Conservation (phyloP, 2,888 invertebrate genomes). For the Stenodera caucasica region DNA sequence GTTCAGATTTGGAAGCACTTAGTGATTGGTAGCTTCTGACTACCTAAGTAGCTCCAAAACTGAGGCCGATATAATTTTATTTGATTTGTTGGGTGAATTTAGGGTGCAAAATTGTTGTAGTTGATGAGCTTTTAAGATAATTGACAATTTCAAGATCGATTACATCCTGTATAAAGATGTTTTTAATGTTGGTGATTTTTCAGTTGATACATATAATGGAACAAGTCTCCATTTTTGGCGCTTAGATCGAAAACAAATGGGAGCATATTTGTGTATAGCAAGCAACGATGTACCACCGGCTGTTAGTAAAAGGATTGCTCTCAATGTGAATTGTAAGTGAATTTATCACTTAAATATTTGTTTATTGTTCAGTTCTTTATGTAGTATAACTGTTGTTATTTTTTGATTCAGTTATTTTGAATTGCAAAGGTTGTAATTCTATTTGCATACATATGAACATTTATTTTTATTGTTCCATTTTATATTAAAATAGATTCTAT, state of each 20-base stretch:
- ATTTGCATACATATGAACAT: constrained; percentile 4
- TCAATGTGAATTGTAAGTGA: constrained; percentile 89
- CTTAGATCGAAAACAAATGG: constrained; percentile 87
- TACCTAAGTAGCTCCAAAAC: too few relatives aligned
- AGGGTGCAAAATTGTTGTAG: too few relatives aligned
- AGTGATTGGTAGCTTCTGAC: too few relatives aligned
- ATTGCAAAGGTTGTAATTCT: background rate
- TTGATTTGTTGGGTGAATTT: too few relatives aligned
- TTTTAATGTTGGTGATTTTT: constrained; percentile 33
- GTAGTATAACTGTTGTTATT: too few relatives aligned
- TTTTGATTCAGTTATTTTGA: background rate
- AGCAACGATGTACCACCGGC: constrained; percentile 91
- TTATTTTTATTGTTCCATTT: background rate
- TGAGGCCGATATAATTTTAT: too few relatives aligned
- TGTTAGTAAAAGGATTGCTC: constrained; percentile 83
- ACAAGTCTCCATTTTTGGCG: constrained; percentile 73
- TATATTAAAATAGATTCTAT: background rate
- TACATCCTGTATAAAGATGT: background rate
- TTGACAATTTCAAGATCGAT: too few relatives aligned
- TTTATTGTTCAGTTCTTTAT: too few relatives aligned
- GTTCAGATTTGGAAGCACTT: too few relatives aligned
- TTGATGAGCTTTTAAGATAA: too few relatives aligned
- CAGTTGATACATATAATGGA: constrained; percentile 78
- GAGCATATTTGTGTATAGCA: constrained; percentile 88
- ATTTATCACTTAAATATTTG: too few relatives aligned